These are phyloP conservation scores for Hippocampus kuda DNA, from an alignment of 2,797 vertebrate genomes.

Conservation along the genomic window DNA sequence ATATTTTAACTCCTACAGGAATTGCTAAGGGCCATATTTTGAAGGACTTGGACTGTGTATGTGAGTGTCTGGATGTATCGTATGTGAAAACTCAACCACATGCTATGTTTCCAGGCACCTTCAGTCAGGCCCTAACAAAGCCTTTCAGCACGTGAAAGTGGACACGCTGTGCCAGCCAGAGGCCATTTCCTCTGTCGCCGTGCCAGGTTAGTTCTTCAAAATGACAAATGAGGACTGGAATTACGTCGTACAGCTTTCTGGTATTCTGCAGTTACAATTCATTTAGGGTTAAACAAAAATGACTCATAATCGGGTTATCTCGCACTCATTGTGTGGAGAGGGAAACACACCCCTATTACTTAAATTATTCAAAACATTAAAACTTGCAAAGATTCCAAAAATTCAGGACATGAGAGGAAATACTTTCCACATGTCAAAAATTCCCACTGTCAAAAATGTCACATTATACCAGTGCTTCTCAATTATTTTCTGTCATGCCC, in stretches of 20 bases:
- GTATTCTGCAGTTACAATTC: not conserved
- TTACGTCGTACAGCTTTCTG: not conserved
- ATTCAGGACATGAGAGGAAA: not conserved
- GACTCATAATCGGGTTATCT: not conserved
- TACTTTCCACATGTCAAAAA: not conserved
- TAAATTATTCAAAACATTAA: not conserved
- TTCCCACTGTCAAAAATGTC: not conserved
- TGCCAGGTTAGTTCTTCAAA: conserved; percentile 76
- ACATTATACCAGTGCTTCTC: too few relatives aligned
- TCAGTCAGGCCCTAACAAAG: conserved; percentile 80
- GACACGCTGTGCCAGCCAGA: conserved; percentile 89
- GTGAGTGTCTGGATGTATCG: not conserved
- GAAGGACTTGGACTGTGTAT: conserved; percentile 15
- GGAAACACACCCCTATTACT: not conserved
- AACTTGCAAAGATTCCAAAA: not conserved
- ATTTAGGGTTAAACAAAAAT: not conserved
- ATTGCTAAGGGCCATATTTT: conserved; percentile 33
- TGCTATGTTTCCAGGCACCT: conserved; percentile 70
- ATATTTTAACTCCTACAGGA: conserved; percentile 59
- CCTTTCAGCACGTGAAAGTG: conserved; percentile 94
- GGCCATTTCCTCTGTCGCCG: conserved; percentile 75
- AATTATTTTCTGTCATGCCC: too few relatives aligned
- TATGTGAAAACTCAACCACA: conserved; percentile 10
- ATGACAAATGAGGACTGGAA: not conserved
- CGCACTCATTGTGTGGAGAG: not conserved